Percentiles rank a stretch among this genome's conserved stretches.
Conservation (phyloP, 2,888 invertebrate genomes). For the Xestia rhomboidea region DNA sequence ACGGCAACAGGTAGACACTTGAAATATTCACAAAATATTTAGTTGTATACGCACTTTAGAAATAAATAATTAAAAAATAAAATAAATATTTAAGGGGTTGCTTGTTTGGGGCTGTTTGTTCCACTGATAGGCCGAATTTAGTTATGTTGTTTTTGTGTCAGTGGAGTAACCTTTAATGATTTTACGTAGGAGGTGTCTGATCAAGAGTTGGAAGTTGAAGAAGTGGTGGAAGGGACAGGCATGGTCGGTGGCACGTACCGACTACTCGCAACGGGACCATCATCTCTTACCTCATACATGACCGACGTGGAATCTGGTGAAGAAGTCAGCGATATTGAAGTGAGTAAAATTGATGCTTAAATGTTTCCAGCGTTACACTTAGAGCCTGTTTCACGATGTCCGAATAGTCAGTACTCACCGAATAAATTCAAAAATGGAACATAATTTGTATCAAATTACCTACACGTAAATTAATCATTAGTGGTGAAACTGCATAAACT, state of each 20-base stretch:
- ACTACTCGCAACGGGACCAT: constrained; percentile 83
- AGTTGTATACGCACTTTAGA: too few species aligned
- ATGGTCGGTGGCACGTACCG: constrained; percentile 87
- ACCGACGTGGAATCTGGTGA: constrained; percentile 80
- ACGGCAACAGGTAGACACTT: too few species aligned
- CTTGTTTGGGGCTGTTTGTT: too few species aligned
- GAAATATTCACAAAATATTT: too few species aligned
- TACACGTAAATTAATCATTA: too few species aligned
- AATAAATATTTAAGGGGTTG: too few species aligned
- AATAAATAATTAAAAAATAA: too few species aligned
- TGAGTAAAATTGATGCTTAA: constrained; percentile 62
- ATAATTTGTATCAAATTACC: too few species aligned
- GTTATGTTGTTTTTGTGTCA: constrained; percentile 30
- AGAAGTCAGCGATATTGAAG: constrained; percentile 88
- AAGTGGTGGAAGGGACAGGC: constrained; percentile 85
- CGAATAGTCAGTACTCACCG: too few species aligned
- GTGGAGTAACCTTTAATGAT: constrained; percentile 20
- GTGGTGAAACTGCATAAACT: too few species aligned
- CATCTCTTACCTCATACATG: constrained; percentile 79
- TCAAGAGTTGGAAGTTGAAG: constrained; percentile 87
- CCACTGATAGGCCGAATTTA: background rate
- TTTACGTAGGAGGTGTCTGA: constrained; percentile 82
- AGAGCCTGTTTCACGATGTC: too few species aligned
- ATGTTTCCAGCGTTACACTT: background rate
- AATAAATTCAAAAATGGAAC: too few species aligned